Evolutionary conservation across 1,140 invertebrate species (phyloP).

Genomic region (Bathynomus jamesi): DNA sequence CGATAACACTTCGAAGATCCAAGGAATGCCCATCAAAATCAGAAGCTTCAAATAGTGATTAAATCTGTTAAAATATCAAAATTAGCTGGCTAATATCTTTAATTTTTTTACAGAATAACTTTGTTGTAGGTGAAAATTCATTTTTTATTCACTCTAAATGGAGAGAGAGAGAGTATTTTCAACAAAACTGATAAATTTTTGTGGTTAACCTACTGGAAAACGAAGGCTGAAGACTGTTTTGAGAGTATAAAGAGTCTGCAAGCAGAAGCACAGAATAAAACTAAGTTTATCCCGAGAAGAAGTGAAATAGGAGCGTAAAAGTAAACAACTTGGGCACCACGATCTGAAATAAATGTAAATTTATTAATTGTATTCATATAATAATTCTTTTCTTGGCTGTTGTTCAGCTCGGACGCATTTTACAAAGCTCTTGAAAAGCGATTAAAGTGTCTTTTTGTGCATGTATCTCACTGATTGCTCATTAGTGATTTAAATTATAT

Average conservation of each 20-base stretch:
- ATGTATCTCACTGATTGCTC: too few relatives aligned
- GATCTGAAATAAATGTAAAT: background rate
- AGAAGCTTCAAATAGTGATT: slow-evolving; percentile 25
- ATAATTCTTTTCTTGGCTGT: too few relatives aligned
- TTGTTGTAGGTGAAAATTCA: too few relatives aligned
- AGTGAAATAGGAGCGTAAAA: background rate
- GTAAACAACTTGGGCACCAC: background rate
- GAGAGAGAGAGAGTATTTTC: too few relatives aligned
- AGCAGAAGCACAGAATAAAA: background rate
- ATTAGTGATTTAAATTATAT: too few relatives aligned
- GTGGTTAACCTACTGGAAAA: background rate
- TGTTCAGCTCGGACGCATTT: too few relatives aligned
- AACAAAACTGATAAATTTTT: too few relatives aligned
- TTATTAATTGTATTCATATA: background rate
- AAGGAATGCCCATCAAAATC: slow-evolving; percentile 24
- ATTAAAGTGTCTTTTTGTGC: too few relatives aligned
- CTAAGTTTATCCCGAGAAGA: background rate
- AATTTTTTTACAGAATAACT: too few relatives aligned
- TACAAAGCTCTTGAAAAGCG: too few relatives aligned
- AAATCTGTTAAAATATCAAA: slow-evolving; percentile 6
- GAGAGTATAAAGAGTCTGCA: background rate
- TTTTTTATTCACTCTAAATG: too few relatives aligned
- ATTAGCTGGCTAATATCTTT: background rate
- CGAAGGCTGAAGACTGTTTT: background rate
- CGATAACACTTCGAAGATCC: slow-evolving; percentile 26